Evolutionary conservation across 2,888 invertebrate species (phyloP), one percentile per base, ranked within the genome.

Genomic region (Eupsilia transversa): DNA sequence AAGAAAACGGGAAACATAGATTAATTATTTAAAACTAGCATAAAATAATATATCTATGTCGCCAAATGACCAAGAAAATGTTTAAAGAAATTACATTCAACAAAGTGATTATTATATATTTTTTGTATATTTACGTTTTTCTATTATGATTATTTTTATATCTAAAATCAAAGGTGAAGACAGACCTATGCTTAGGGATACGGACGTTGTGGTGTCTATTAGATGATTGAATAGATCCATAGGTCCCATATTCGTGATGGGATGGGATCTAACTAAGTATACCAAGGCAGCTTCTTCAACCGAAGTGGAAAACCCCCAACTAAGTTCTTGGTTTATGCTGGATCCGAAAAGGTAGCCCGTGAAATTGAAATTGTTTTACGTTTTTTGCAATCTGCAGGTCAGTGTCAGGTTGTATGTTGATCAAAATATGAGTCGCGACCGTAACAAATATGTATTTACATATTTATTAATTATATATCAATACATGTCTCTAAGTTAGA

Each of bases 21-120:
- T n/a, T n/a, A n/a, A n/a, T n/a, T n/a, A n/a, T n/a, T n/a, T n/a
- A n/a, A n/a, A n/a, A n/a, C n/a, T n/a, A n/a, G n/a, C n/a, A n/a
- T n/a, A n/a, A n/a, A n/a, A n/a, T n/a, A n/a, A n/a, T n/a, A n/a
- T n/a, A n/a, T n/a, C n/a, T n/a, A n/a, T n/a, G n/a, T n/a, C n/a
- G n/a, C n/a, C n/a, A n/a, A n/a, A 64, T 74, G 27, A 59, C 33
- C 33, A 68, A 54, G 33, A 64, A 57, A 67, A 64, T 67, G 30
- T 38, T 43, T 7, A 63, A 57, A 52, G 35, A 54, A 64, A 80
- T 68, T 46, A 80, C 41, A 35, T 68, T 64, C 20, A 64, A 59
- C 68, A 60, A 68, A 59, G 79, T 80, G 49, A 79, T 54, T 66
- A 33, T 46, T 38, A 46, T 35, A 74, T 9, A 14, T 74, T 30